phyloP scores from a whole-genome alignment of 2,797 vertebrate genomes.

The Heteromormyrus szaboi region DNA sequence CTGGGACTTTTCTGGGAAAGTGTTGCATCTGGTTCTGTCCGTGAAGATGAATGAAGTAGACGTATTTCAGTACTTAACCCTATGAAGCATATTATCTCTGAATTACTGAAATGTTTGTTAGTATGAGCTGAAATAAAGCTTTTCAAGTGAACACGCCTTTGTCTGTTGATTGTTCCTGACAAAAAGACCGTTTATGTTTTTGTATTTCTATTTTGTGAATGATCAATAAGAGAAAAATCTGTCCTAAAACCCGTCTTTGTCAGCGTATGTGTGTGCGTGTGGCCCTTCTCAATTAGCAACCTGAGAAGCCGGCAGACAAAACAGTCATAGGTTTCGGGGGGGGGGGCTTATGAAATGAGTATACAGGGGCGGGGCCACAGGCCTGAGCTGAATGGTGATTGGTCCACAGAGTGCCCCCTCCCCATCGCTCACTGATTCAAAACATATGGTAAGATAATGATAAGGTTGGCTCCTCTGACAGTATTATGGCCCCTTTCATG shows the following conservation, averaged over 20 bases:
- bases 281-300: neutral
- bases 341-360: neutral
- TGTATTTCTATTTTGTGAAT: neutral
- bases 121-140: slow-evolving; percentile 13
- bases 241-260: neutral
- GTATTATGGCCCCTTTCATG: neutral
- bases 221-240: neutral
- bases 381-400: neutral
- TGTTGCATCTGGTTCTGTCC: neutral
- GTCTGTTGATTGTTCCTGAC: neutral
- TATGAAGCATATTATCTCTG: slow-evolving; percentile 7
- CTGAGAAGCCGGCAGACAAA: neutral
- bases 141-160: neutral
- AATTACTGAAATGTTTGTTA: slow-evolving; percentile 5
- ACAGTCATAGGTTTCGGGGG: neutral
- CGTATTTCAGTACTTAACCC: slow-evolving; percentile 1
- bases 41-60: neutral
- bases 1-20: neutral
- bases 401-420: neutral
- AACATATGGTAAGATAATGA: neutral
- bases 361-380: neutral
- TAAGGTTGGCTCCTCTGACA: neutral
- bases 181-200: neutral
- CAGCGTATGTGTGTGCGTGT: neutral
- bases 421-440: neutral